A percentile compares a stretch with the other conserved stretches of the same genome.
Conservation (phyloP, 2,797 vertebrate genomes). For the Aphelocoma californica region DNA sequence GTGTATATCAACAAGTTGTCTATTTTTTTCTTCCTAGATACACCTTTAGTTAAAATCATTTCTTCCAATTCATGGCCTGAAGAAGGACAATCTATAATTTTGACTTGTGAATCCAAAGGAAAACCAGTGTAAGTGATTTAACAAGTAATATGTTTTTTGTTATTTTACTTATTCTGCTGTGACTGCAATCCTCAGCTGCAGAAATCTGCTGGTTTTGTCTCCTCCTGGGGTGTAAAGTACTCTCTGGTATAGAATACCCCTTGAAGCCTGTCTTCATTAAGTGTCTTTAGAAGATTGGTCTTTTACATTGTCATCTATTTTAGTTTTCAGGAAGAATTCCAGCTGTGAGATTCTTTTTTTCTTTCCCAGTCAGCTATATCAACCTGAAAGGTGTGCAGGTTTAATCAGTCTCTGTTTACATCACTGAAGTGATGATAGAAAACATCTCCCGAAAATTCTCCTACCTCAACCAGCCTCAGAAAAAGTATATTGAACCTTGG, state of each 20-base stretch:
- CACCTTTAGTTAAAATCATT: slow-evolving; percentile 91
- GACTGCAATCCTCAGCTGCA: slow-evolving; percentile 47
- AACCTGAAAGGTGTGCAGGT: slow-evolving; percentile 35
- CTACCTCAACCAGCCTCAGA: background rate
- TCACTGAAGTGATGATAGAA: slow-evolving; percentile 31
- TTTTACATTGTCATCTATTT: slow-evolving; percentile 65
- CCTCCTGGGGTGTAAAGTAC: slow-evolving; percentile 49
- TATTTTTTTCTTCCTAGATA: slow-evolving; percentile 82
- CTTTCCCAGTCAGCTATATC: slow-evolving; percentile 7
- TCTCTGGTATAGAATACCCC: slow-evolving; percentile 48
- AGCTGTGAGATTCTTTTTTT: background rate
- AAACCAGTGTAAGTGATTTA: slow-evolving; percentile 93
- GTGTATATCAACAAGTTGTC: slow-evolving; percentile 61
- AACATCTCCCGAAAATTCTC: slow-evolving; percentile 25
- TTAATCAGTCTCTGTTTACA: slow-evolving; percentile 60
- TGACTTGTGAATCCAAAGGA: slow-evolving; percentile 97
- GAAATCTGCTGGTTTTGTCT: slow-evolving; percentile 54
- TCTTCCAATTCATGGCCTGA: slow-evolving; percentile 90
- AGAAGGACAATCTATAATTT: slow-evolving; percentile 95
- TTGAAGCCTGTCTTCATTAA: slow-evolving; percentile 70
- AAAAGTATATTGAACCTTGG: slow-evolving; percentile 26
- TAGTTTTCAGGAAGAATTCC: slow-evolving; percentile 61
- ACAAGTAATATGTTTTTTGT: slow-evolving; percentile 59
- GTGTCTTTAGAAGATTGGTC: slow-evolving; percentile 34
- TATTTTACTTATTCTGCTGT: slow-evolving; percentile 59